phyloP scores from a whole-genome alignment of 2,113 vertebrate species.

The Edolisoma coerulescens region DNA sequence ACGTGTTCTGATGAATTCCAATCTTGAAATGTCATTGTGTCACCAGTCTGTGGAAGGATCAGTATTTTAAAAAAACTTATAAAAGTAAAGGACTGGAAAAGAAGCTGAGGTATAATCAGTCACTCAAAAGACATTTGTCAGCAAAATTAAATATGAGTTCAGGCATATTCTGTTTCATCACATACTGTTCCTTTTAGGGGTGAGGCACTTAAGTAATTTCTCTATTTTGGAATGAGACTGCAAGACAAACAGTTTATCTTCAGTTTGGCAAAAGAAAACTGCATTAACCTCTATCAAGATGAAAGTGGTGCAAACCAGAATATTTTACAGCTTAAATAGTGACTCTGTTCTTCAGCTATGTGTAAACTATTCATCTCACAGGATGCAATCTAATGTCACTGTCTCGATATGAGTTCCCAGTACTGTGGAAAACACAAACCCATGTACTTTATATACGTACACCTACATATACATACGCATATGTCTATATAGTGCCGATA shows the following conservation, averaged over 20 bases:
- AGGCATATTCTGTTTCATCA: conserved; percentile 41
- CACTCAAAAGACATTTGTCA: conserved; percentile 14
- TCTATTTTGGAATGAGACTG: conserved; percentile 17
- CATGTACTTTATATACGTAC: background rate
- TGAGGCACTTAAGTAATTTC: conserved; percentile 19
- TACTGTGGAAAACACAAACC: background rate
- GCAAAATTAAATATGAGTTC: conserved; percentile 48
- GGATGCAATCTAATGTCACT: background rate
- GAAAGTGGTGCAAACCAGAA: background rate
- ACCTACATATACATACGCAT: rapidly evolving
- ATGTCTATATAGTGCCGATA: background rate
- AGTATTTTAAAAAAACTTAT: background rate
- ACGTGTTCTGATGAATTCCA: background rate
- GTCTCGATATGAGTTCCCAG: background rate
- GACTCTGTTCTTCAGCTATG: background rate
- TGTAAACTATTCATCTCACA: background rate
- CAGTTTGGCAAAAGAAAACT: conserved; percentile 22
- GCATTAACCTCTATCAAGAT: conserved; percentile 15
- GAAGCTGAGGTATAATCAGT: background rate
- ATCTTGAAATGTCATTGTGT: conserved; percentile 11
- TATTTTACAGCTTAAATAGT: background rate
- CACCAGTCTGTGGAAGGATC: conserved; percentile 9
- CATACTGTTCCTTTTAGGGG: conserved; percentile 40
- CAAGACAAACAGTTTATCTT: conserved; percentile 36
- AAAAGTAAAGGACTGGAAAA: conserved; percentile 33